Evolutionary conservation across 2,888 invertebrate species (phyloP), one percentile per base, ranked within the genome.

Genomic region (Chelonus formosanus): DNA sequence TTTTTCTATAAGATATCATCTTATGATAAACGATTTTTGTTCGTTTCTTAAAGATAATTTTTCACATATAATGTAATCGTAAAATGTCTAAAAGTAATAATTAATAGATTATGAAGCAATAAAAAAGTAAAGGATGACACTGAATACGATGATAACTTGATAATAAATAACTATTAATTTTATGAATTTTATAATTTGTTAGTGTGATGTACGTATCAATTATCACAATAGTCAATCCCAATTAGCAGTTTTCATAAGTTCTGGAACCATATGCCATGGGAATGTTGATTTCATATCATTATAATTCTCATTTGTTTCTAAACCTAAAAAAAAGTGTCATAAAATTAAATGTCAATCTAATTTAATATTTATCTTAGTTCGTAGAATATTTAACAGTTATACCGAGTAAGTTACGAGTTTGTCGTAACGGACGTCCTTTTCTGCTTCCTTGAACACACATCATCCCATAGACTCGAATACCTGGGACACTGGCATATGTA

Each of bases 401-500:
- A 84, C 84, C 84, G 34, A 85, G 76, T 67, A 83, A 75, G 79
- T 86, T 85, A 72, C 86, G 84, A 50, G 83, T 81, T 70, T 84
- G 82, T 71, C 87, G 81, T 67, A 86, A 73, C 47, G 86, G 86
- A 58, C 85, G 80, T 48, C 84, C 84, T 70, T 85, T 80, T 71
- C 86, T 79, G 67, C 78, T 82, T 45, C 80, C 80, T 74, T 86
- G 86, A 0, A 94, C 93, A 80, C 96, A 96, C 91, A 96, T 93
- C 96, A 96, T 96, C 53, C 96, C 96, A 79, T 94, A 96, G 0
- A 96, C 96, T 72, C 95, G 88, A 71, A 96, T 96, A 2, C 96
- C 96, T 3, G 96, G 96, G 6, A 96, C 95, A 74, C 95, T 94
- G 3, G 96, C 96, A 80, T 96, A 96, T 0, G 95, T 94, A 8